Evolutionary conservation across 2,888 invertebrate genomes (phyloP), one percentile per base, ranked within the genome.

Genomic region (Andricus quercusramuli): DNA sequence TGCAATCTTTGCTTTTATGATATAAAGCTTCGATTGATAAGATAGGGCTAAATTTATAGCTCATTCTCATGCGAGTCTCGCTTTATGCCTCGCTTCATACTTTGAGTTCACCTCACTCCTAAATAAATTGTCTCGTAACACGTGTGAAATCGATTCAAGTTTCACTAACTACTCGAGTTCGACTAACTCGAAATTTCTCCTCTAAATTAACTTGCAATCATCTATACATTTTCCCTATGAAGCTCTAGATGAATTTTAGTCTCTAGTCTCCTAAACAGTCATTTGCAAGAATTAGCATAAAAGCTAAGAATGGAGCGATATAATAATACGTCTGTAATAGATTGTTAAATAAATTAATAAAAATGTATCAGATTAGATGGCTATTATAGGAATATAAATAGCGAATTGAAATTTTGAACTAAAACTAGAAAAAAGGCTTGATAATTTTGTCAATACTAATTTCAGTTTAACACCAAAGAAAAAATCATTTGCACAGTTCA

Each of bases 91-190:
- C 51, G 51, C 70, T 70, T 56, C 74, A 74, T 56, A 74, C 56
- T 74, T 74, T 74, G 74, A 74, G 56, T 74, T 56, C 74, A 74
- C 74, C 74, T 74, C 37, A 74, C 74, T 56, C 22, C 56, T n/a
- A 74, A 74, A 74, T 74, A 74, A 74, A 74, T 74, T 74, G 74
- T 74, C 74, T 74, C 74, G 56, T 74, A 74, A 74, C 56, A 74
- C 74, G 74, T 74, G 74, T 74, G 56, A 32, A 74, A 74, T 74
- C 74, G 74, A 74, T 74, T 74, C 56, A 74, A 74, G 74, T 74
- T 74, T 74, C 74, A 32, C 51, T 56, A 74, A 74, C 74, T 74
- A 74, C 74, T 74, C 56, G 70, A 70, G 70, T 70, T 44, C 44
- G 32, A 74, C 74, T 56, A 74, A 74, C 74, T 74, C 51, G 74